A percentile compares a stretch with the other conserved stretches of the same genome.
Conservation (phyloP, 2,797 vertebrate genomes). For the Orientallactaga sibirica region DNA sequence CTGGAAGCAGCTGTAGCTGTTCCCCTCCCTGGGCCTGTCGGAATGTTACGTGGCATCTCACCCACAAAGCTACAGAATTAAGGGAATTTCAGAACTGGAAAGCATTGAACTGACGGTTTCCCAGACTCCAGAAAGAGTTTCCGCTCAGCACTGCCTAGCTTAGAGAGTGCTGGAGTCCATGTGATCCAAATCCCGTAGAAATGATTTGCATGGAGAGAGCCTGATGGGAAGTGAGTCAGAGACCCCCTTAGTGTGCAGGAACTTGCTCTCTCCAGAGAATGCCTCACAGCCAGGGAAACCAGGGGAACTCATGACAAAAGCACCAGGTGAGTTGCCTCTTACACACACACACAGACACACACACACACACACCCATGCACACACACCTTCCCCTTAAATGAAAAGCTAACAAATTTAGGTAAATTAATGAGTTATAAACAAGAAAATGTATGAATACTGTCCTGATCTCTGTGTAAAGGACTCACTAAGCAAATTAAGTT, state of each 20-base stretch:
- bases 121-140: not conserved
- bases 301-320: not conserved
- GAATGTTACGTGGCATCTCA: not conserved
- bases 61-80: not conserved
- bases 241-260: accelerated
- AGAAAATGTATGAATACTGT: not conserved
- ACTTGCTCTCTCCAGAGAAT: not conserved
- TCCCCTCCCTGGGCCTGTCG: accelerated
- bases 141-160: not conserved
- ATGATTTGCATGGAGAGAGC: not conserved
- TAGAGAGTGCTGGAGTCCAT: not conserved
- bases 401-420: not conserved
- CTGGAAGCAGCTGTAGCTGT: accelerated
- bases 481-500: not conserved
- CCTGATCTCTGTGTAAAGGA: not conserved
- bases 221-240: not conserved
- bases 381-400: not conserved
- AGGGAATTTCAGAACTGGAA: not conserved
- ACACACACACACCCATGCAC: too few species aligned
- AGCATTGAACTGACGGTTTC: not conserved
- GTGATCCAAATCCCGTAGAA: not conserved
- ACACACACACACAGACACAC: not conserved
- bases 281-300: too few species aligned
- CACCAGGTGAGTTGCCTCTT: not conserved
- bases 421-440: not conserved